A percentile compares a stretch with the other conserved stretches of the same genome.
phyloP scores from a whole-genome alignment of 2,113 vertebrate genomes.

The Scatophagus argus region DNA sequence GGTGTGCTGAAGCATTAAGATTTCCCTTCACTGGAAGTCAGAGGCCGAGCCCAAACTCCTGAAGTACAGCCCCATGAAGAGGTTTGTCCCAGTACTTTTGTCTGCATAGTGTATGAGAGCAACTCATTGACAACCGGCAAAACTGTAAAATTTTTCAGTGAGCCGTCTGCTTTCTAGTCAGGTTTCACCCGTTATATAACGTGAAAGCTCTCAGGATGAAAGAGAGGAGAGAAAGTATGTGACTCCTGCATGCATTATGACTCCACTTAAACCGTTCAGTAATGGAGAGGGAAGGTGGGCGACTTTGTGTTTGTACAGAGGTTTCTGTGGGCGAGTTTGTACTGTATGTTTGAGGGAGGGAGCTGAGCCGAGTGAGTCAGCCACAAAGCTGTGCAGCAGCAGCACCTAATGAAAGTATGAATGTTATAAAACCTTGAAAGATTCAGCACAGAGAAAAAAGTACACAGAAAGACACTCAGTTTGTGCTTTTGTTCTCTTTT shows the following conservation, averaged over 20 bases:
- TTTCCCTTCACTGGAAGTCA: no score
- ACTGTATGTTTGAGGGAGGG: slow-evolving; percentile 22
- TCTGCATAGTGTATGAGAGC: no score
- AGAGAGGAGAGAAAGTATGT: background rate
- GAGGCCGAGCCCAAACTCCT: no score
- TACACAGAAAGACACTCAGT: background rate
- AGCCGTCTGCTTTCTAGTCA: background rate
- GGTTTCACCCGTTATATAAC: slow-evolving; percentile 10
- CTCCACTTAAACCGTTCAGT: slow-evolving; percentile 29
- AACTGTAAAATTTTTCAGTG: background rate
- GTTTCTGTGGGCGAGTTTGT: slow-evolving; percentile 51
- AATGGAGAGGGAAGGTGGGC: slow-evolving; percentile 22
- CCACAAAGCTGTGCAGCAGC: slow-evolving; percentile 21
- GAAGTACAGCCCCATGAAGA: no score
- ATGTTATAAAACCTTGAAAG: slow-evolving; percentile 26
- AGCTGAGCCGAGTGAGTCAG: slow-evolving; percentile 48
- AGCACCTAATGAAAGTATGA: slow-evolving; percentile 10
- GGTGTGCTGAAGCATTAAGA: no score
- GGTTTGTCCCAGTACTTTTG: no score
- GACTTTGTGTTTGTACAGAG: slow-evolving; percentile 41
- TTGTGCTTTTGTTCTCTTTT: background rate
- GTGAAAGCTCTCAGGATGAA: background rate
- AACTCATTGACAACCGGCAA: background rate
- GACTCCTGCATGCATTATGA: background rate
- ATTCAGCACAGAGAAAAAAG: background rate